Base-by-base conservation (phyloP, 2,888 invertebrate species). In the Perithous albicinctus region DNA sequence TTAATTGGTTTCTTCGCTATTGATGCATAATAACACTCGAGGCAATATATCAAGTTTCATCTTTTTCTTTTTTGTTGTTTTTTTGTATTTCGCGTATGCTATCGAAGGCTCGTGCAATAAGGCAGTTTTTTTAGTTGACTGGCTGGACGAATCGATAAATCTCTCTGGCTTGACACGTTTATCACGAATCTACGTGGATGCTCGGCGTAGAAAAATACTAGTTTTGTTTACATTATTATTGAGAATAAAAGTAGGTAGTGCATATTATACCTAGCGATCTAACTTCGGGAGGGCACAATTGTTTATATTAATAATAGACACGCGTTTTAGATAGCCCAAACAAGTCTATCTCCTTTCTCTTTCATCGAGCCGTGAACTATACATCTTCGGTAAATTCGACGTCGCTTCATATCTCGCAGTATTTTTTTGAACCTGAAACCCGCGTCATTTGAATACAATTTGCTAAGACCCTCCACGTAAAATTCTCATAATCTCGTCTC, bases 71-170 rank as follows among this genome's bases (percentile, higher is more conserved):
- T n/a, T n/a, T n/a, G n/a, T n/a, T 43, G 67, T 81, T 51, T 61
- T 54, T 61, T 29, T 8, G 41, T 66, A 69, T 61, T 64, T 54
- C 15, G 26, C 18, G 54, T 35, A 66, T 20, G 38, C 72, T 72
- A 76, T 80, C 74, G 82, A 48, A 75, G 75, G 67, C 81, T 81
- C 56, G 54, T 78, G 64, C 64, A 64, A 80, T 51, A 67, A 78
- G 74, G 78, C 77, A 74, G 73, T 78, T n/a, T n/a, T n/a, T n/a
- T n/a, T 83, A 74, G 69, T 80, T 83, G 69, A 79, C 78, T 83
- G 78, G 78, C 78, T 72, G 64, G 70, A 78, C 64, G 70, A 59
- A 72, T 66, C 20, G 63, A 73, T 35, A 64, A 56, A 59, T 69
- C 41, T 69, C 41, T 63, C 46, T 46, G 20, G 67, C 63, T 69